Evolutionary conservation across 2,797 vertebrate genomes (phyloP).

Genomic region (Smutsia gigantea): DNA sequence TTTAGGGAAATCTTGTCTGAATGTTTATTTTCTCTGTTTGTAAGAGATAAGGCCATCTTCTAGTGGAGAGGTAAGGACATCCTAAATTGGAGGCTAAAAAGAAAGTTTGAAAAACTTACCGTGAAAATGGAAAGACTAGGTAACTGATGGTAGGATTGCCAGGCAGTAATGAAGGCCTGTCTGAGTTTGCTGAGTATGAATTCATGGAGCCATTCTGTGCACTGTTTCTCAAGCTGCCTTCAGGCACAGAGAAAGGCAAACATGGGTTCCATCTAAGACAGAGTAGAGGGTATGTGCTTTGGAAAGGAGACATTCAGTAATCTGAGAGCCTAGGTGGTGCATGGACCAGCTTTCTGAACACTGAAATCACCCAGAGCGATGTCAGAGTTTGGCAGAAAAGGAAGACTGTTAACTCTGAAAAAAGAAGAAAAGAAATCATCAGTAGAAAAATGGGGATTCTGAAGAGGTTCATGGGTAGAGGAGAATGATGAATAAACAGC

Average conservation of each 20-base stretch:
- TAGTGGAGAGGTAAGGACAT: background rate
- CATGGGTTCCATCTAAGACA: background rate
- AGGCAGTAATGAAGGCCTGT: too few species aligned
- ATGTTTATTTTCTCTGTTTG: background rate
- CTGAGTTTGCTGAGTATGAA: background rate
- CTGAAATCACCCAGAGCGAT: background rate
- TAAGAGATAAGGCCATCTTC: background rate
- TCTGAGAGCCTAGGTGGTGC: background rate
- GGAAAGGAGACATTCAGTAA: background rate
- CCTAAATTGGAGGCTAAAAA: background rate
- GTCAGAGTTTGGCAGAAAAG: background rate
- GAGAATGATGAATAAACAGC: background rate
- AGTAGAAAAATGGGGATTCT: background rate
- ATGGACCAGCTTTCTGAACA: background rate
- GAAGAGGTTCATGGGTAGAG: background rate
- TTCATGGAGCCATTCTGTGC: background rate
- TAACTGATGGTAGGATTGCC: background rate
- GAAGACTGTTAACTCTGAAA: rapidly evolving
- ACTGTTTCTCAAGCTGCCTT: background rate
- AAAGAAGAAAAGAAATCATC: background rate
- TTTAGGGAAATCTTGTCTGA: background rate
- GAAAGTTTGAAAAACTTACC: background rate
- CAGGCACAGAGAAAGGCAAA: background rate
- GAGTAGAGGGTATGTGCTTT: background rate
- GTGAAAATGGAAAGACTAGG: background rate